Conservation (phyloP, 2,888 invertebrate species). For the Microdon myrmicae region DNA sequence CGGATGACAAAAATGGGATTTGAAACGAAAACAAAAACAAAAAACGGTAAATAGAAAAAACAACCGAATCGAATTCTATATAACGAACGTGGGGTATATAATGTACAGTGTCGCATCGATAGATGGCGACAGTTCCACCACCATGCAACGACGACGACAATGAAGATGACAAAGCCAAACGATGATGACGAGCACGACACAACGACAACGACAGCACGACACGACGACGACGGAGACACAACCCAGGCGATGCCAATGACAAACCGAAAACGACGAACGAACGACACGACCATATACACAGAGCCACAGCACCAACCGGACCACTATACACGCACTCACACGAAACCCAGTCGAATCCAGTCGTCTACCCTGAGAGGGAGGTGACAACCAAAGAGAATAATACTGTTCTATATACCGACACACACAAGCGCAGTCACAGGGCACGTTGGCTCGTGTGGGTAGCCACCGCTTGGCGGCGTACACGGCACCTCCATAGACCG, state of each 20-base stretch:
- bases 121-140: constrained; percentile 47
- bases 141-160: constrained; percentile 39
- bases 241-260: constrained; percentile 47
- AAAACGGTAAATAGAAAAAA: constrained; percentile 11
- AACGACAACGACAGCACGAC: constrained; percentile 22
- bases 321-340: constrained; percentile 36
- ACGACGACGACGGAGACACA: constrained; percentile 31
- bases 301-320: constrained; percentile 11
- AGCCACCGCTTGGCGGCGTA: no score
- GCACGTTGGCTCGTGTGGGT: neutral
- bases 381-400: constrained; percentile 42
- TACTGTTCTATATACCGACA: constrained; percentile 18
- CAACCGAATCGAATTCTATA: constrained; percentile 30
- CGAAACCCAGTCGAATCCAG: constrained; percentile 23
- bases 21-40: constrained; percentile 33
- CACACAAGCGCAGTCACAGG: constrained; percentile 10
- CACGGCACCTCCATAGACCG: no score
- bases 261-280: constrained; percentile 48
- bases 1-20: constrained; percentile 62
- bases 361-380: constrained; percentile 41
- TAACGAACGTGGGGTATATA: constrained; percentile 39
- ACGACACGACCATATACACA: constrained; percentile 46
- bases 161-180: constrained; percentile 22
- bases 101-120: constrained; percentile 37
- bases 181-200: constrained; percentile 27